These are phyloP conservation scores for Cryptomyrus ogoouensis DNA, from an alignment of 2,113 vertebrate genomes.

Conservation along the genomic window DNA sequence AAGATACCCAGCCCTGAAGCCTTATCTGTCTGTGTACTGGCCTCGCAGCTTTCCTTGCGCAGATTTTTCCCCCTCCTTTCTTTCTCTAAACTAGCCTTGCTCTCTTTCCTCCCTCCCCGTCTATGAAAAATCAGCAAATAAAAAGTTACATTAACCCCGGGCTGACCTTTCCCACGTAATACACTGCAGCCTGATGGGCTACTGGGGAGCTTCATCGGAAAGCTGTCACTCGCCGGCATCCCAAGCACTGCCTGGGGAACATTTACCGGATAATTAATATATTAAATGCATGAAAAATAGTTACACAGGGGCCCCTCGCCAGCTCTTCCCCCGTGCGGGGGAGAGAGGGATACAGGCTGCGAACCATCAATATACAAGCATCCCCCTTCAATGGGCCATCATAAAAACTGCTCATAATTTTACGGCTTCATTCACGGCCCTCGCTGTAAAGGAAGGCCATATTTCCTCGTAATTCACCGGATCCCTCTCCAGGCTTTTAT, in stretches of 20 bases:
- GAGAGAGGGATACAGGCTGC: constrained; percentile 92
- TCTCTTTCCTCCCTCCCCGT: constrained; percentile 54
- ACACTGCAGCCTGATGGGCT: constrained; percentile 93
- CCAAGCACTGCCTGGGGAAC: constrained; percentile 98
- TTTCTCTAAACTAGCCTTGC: constrained; percentile 66
- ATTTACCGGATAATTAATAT: constrained; percentile 99
- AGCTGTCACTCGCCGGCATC: constrained; percentile 91
- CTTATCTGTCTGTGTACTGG: constrained; percentile 57
- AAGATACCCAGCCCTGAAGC: constrained; percentile 35
- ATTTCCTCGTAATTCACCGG: constrained; percentile 84
- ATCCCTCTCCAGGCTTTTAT: constrained; percentile 60
- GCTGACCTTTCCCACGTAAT: constrained; percentile 96
- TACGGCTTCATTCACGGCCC: constrained; percentile 99
- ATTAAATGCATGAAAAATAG: constrained; percentile 99
- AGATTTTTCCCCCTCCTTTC: constrained; percentile 38
- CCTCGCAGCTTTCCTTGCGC: constrained; percentile 52
- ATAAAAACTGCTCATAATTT: constrained; percentile 99
- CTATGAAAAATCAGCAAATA: constrained; percentile 99
- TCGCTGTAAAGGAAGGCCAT: constrained; percentile 95
- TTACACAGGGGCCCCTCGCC: constrained; percentile 81
- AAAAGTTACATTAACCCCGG: constrained; percentile 99
- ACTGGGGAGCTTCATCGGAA: constrained; percentile 80
- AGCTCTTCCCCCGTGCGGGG: constrained; percentile 59
- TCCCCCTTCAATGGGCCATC: constrained; percentile 95
- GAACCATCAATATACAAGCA: constrained; percentile 99